phyloP scores from a whole-genome alignment of 2,113 vertebrate species.

The Takifugu flavidus region DNA sequence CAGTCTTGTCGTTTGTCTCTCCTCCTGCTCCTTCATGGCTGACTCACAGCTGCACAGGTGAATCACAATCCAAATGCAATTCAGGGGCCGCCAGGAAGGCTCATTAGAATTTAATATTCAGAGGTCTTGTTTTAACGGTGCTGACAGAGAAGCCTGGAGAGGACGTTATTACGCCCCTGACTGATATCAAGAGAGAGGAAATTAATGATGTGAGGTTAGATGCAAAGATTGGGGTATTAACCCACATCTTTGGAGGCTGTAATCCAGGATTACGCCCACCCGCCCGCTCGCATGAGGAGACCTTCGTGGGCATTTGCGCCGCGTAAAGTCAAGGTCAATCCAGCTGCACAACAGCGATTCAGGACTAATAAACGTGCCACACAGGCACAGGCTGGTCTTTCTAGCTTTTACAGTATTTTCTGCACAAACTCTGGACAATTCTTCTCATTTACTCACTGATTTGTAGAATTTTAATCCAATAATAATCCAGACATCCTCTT shows the following conservation, averaged over 20 bases:
- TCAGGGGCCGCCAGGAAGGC: conserved; percentile 23
- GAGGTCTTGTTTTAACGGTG: conserved; percentile 18
- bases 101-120: conserved; percentile 42
- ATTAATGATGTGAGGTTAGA: conserved; percentile 24
- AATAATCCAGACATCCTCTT: not conserved
- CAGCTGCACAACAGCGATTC: conserved; percentile 34
- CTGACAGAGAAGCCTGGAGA: conserved; percentile 10
- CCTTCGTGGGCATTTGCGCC: conserved; percentile 21
- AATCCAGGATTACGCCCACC: conserved; percentile 9
- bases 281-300: not conserved
- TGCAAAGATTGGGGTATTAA: conserved; percentile 18
- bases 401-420: conserved; percentile 9
- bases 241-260: conserved; percentile 21
- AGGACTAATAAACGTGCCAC: conserved; percentile 32
- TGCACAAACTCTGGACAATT: not conserved
- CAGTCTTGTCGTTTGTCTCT: conserved; percentile 45
- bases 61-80: conserved; percentile 55
- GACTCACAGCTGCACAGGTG: conserved; percentile 26
- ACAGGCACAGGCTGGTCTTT: conserved; percentile 37
- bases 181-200: conserved; percentile 8
- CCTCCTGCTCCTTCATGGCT: conserved; percentile 32
- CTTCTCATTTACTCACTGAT: no score
- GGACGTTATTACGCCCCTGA: conserved; percentile 4
- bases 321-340: conserved; percentile 43
- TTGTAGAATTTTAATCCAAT: no score